Evolutionary conservation across 2,888 invertebrate species (phyloP).

Genomic region (Tridacna crocea): DNA sequence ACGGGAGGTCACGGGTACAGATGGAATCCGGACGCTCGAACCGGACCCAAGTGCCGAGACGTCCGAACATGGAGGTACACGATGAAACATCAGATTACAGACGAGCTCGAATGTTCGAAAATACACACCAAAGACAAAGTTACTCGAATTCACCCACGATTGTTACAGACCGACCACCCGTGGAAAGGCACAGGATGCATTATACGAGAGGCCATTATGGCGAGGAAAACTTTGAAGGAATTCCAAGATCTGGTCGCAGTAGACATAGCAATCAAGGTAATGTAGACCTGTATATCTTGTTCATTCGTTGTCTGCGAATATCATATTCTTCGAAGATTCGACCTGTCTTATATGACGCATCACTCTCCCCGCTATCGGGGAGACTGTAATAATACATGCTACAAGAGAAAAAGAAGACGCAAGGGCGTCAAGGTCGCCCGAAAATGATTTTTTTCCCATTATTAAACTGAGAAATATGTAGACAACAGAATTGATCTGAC

Average conservation of each 20-base stretch:
- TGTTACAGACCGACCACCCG: neutral
- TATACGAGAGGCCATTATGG: neutral
- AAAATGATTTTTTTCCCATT: too few species aligned
- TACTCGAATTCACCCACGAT: neutral
- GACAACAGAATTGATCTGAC: too few species aligned
- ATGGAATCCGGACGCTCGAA: neutral
- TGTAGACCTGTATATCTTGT: too few species aligned
- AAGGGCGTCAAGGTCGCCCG: too few species aligned
- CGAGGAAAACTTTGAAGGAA: neutral
- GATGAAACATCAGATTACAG: neutral
- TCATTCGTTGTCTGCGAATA: too few species aligned
- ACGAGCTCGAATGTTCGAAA: neutral
- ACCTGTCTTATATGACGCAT: too few species aligned
- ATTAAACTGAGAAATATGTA: too few species aligned
- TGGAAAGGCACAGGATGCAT: neutral
- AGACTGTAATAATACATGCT: too few species aligned
- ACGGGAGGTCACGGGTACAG: slow-evolving; percentile 9
- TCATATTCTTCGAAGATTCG: too few species aligned
- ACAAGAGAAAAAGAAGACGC: too few species aligned
- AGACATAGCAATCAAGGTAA: slow-evolving; percentile 11
- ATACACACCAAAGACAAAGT: neutral
- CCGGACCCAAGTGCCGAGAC: neutral
- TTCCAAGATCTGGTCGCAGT: slow-evolving; percentile 1
- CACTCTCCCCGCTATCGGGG: too few species aligned
- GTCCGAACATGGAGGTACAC: neutral